phyloP scores from a whole-genome alignment of 2,113 vertebrate genomes.

The Cyphomyrus plagiostoma region DNA sequence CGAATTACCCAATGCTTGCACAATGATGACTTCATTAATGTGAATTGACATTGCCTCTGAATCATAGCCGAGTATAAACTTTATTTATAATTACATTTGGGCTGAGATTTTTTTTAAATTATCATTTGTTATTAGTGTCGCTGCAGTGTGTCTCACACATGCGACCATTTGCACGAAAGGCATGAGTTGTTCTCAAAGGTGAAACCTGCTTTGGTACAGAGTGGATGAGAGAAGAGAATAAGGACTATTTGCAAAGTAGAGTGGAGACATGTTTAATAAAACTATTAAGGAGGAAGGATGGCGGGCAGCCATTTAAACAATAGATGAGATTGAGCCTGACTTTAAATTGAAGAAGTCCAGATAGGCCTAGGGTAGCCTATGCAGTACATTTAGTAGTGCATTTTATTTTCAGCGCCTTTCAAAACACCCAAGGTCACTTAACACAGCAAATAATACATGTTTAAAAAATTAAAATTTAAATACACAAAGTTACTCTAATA shows the following conservation, averaged over 20 bases:
- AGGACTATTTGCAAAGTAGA: neutral
- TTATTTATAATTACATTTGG: neutral
- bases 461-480: too few relatives aligned
- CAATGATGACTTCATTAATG: neutral
- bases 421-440: too few relatives aligned
- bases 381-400: too few relatives aligned
- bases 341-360: neutral
- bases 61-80: neutral
- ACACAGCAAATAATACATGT: too few relatives aligned
- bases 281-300: neutral
- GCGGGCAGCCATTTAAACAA: neutral
- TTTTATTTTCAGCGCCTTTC: too few relatives aligned
- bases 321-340: neutral
- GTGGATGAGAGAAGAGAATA: neutral
- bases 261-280: neutral
- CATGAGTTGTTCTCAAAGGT: neutral
- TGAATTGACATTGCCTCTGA: neutral
- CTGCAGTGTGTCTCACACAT: neutral
- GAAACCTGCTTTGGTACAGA: neutral
- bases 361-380: too few relatives aligned
- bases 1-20: neutral
- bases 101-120: neutral
- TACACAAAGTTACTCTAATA: too few relatives aligned
- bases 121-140: neutral
- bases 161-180: neutral